Conservation (phyloP, 2,113 vertebrate genomes). For the Probosciger aterrimus region DNA sequence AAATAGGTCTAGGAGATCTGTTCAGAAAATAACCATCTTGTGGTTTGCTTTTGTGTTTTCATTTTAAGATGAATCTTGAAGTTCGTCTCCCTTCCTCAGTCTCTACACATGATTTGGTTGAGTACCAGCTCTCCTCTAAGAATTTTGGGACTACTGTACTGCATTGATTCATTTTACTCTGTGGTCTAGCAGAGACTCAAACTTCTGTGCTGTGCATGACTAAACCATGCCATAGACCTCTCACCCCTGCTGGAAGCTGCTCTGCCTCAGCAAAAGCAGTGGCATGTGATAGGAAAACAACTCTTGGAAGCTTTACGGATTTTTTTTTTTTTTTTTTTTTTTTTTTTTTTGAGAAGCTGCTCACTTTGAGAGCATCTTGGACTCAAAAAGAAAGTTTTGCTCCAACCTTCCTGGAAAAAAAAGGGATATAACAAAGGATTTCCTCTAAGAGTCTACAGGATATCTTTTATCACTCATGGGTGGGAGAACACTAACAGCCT, state of each 20-base stretch:
- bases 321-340: no score
- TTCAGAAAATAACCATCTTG: not conserved
- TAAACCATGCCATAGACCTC: not conserved
- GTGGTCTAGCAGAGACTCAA: no score
- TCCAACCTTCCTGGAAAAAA: not conserved
- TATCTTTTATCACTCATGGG: not conserved
- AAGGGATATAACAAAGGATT: not conserved
- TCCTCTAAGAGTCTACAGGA: not conserved
- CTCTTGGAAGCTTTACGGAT: no score
- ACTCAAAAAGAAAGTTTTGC: not conserved
- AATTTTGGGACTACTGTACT: accelerated
- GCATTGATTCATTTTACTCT: not conserved
- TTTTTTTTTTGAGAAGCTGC: not conserved
- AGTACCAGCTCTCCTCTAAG: no score
- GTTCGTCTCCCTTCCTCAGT: not conserved
- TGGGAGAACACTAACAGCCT: not conserved
- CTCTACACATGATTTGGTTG: not conserved
- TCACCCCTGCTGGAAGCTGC: not conserved
- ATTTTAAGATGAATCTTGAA: not conserved
- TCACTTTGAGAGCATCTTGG: not conserved
- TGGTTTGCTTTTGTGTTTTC: not conserved
- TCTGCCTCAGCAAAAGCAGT: not conserved
- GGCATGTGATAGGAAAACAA: accelerated
- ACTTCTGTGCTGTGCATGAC: accelerated
- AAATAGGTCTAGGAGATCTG: not conserved